Evolutionary conservation across 2,797 vertebrate genomes (phyloP), one percentile per base, ranked within the genome.

Genomic region (Falco naumanni): DNA sequence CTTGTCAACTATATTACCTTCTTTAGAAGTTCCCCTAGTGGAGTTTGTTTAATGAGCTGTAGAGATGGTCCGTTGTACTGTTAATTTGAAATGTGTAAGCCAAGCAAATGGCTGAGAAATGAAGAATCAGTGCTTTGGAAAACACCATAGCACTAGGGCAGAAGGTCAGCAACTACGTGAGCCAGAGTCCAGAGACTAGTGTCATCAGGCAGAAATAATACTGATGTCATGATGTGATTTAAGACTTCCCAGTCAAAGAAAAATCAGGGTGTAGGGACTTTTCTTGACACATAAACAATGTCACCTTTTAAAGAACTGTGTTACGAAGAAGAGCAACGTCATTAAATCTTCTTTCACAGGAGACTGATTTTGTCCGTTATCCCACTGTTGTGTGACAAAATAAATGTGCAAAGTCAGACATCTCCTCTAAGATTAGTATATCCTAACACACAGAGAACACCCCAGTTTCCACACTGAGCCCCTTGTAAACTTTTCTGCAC

Each of bases 181-280:
- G 70, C 63, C 81, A 69, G 63, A 76, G 57, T 57, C 69, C 47
- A 61, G 69, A 84, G 80, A 41, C 37, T 3, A 26, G 28, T 86
- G 71, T 91, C 64, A 79, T 59, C 16, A 37, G 11, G 69, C 72
- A 83, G 86, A 95, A 95, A 94, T 91, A 96, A 74, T 63, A 48
- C 47, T 43, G n/a, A 60, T 83, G 51, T 79, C 61, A 63, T 16
- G 0, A 0, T 60, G 33, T 93, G 41, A 95, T 89, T 85, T 84
- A 82, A 83, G 34, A 91, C 37, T 56, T 95, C 39, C 25, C 69
- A 83, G 8, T 86, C 37, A 87, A 91, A 93, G 29, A 37, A 59
- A 76, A 70, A 83, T 70, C 33, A 89, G 64, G 48, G 20, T 45
- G 29, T 79, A 2, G 1, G n/a, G 47, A 15, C 39, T 91, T 92